Evolutionary conservation across 2,888 invertebrate genomes (phyloP), one percentile per base, ranked within the genome.

Genomic region (Trichogramma evanescens): DNA sequence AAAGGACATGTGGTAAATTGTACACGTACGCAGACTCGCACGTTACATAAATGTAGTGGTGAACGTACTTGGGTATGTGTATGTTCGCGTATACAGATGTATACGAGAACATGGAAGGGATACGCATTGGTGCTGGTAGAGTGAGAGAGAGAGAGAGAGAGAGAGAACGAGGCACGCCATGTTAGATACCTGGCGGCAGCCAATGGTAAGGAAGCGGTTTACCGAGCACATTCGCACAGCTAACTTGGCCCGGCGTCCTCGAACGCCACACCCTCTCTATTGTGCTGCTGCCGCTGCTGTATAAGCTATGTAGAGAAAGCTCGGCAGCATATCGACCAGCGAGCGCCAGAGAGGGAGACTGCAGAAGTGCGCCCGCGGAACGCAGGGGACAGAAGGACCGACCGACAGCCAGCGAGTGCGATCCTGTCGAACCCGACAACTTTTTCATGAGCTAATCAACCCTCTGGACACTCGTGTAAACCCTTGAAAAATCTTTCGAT

Each of bases 211-310:
- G 70, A 63, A 63, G 65, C 50, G 63, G 59, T 68, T 26, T 26
- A 26, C 68, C 69, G 67, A 70, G 10, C 41, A 53, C 42, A 10
- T 40, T 39, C 38, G 40, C 8, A 26, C 26, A 26, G 26, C 26
- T 26, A 26, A 26, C 26, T 45, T 40, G 39, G 42, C 56, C 59
- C 73, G 71, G 69, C 70, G 69, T 73, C 71, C 72, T 76, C 72
- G 70, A 76, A 74, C 68, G 76, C 76, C 76, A 76, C 76, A 76
- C 76, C 76, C 76, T 73, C 72, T 70, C 72, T 74, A 56, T 59
- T 61, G 58, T 61, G 54, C 39, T 6, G 54, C 9, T 40, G 54
- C 54, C 54, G 52, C 38, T 49, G 13, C 48, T 26, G 26, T 26
- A 26, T 26, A 26, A 26, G 26, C 26, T 26, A 26, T 26, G 26